A percentile compares a stretch with the other conserved stretches of the same genome.
Evolutionary conservation across 2,797 vertebrate species (phyloP).

Genomic region (Eurystomus glaucurus): DNA sequence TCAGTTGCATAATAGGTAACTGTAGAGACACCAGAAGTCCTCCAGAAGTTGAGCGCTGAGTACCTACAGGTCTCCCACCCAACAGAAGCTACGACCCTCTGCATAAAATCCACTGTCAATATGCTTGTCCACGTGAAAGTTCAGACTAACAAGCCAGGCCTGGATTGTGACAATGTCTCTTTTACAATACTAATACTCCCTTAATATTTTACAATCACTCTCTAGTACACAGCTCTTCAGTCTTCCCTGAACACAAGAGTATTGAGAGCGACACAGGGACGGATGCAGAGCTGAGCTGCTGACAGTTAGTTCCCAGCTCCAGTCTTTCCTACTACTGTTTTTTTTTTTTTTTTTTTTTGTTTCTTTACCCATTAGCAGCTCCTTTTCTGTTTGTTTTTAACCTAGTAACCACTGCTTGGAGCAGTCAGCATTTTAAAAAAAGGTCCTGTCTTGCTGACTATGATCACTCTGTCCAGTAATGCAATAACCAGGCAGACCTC

Average conservation of each 20-base stretch:
- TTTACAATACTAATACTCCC: not conserved
- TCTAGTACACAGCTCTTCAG: not conserved
- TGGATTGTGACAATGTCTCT: not conserved
- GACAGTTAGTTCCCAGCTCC: not conserved
- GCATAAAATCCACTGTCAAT: not conserved
- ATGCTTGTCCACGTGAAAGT: not conserved
- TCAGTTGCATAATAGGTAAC: not conserved
- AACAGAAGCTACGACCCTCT: not conserved
- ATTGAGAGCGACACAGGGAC: fast-evolving
- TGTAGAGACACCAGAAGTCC: not conserved
- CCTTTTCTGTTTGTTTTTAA: not conserved
- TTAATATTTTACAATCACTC: not conserved
- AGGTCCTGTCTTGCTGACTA: not conserved
- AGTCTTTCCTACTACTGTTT: not conserved
- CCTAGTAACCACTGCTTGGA: not conserved
- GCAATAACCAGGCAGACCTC: not conserved
- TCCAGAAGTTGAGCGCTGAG: not conserved
- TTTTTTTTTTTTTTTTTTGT: not conserved
- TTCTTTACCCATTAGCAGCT: not conserved
- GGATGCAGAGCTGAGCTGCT: not conserved
- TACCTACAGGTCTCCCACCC: not conserved
- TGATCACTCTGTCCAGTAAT: not conserved
- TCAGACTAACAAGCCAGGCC: not conserved
- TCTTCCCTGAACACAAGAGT: not conserved
- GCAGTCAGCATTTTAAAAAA: not conserved